Evolutionary conservation across 2,888 invertebrate genomes (phyloP), one percentile per base, ranked within the genome.

Genomic region (Andricus quercusramuli): DNA sequence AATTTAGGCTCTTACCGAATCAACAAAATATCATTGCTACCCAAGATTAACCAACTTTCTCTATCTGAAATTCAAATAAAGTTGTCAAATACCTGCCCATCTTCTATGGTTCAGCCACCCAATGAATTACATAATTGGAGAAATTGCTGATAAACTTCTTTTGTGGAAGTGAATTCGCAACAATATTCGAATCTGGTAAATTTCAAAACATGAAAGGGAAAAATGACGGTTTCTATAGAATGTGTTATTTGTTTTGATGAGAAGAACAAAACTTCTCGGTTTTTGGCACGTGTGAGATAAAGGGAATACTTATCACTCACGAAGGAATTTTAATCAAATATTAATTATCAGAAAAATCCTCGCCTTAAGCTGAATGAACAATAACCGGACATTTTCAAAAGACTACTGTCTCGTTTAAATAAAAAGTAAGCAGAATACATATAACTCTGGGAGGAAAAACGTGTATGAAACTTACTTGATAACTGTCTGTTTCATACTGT

Each of bases 401-500:
- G 2, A 56, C 6, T 22, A 2, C n/a, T 56, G 22, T 11, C 13
- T 22, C 2, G n/a, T 3, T 59, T 13, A 59, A 11, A 59, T n/a
- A 22, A 4, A 22, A 22, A 56, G n/a, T 3, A n/a, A 3, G n/a
- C 11, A 11, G 2, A 9, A 56, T 9, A 56, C 11, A 56, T 3
- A 3, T 56, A 22, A 56, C 3, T 17, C 17, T 25, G 29, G 8
- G 51, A 8, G 5, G n/a, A 51, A 59, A 59, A 59, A 32, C 13
- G 41, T 29, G 66, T 56, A n/a, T 77, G 59, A 74, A 84, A 93
- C 94, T 93, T 93, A 94, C 94, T 94, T 94, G 88, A 94, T 94
- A 81, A 94, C 94, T 29, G 94, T 94, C 85, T 94, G 94, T 89
- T 94, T 94, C 90, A 94, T 93, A 84, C 93, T 93, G 87, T 93